Evolutionary conservation across 2,113 vertebrate species (phyloP).

Genomic region (Grantiella picta): DNA sequence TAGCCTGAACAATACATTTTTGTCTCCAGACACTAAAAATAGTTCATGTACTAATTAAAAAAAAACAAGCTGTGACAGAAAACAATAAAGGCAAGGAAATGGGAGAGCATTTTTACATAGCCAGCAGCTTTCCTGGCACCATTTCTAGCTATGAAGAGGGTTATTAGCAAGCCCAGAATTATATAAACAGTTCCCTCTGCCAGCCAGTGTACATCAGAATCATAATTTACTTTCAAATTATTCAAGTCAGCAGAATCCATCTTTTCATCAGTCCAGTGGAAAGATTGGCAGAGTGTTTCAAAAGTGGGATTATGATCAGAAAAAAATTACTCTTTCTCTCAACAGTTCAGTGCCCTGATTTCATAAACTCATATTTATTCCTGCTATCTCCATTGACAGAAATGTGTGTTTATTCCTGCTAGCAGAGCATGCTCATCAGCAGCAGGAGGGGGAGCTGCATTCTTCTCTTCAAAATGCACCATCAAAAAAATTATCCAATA

Average conservation of each 20-base stretch:
- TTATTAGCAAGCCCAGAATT: constrained; percentile 54
- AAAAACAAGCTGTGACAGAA: constrained; percentile 44
- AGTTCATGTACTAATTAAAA: constrained; percentile 38
- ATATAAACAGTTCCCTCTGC: constrained; percentile 55
- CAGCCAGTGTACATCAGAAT: constrained; percentile 16
- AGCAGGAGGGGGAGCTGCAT: neutral
- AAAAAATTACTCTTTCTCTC: neutral
- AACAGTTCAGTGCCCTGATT: neutral
- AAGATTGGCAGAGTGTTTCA: constrained; percentile 16
- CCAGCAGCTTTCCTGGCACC: constrained; percentile 60
- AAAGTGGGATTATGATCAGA: neutral
- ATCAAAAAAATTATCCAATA: neutral
- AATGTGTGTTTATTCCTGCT: neutral
- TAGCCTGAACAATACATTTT: neutral
- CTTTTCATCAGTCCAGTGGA: constrained; percentile 15
- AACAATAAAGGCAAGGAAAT: constrained; percentile 51
- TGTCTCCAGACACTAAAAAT: constrained; percentile 42
- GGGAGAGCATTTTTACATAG: constrained; percentile 20
- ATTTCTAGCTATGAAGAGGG: constrained; percentile 44
- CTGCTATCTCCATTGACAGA: neutral
- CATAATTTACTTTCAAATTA: constrained; percentile 21
- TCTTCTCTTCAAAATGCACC: neutral
- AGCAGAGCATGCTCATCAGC: neutral
- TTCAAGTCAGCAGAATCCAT: constrained; percentile 51
- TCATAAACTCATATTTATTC: neutral